These are phyloP conservation scores for Tyrannus savana DNA, from an alignment of 2,113 vertebrate species.

Conservation along the genomic window DNA sequence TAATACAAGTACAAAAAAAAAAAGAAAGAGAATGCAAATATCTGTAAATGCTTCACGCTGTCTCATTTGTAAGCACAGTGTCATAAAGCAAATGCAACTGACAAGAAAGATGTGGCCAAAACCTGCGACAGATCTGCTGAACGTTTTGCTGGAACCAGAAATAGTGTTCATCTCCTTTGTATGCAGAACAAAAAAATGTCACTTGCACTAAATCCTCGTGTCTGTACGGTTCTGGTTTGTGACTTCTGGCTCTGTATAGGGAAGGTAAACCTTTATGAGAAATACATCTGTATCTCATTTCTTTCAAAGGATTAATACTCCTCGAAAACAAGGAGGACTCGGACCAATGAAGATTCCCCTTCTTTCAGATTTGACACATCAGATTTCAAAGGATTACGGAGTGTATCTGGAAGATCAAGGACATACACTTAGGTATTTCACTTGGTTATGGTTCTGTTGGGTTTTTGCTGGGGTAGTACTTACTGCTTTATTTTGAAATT, in stretches of 20 bases:
- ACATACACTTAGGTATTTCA: slow-evolving; percentile 88
- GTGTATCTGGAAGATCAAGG: slow-evolving; percentile 96
- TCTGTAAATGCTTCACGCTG: not conserved
- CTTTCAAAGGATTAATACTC: slow-evolving; percentile 90
- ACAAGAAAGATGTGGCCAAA: not conserved
- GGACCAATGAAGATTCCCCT: slow-evolving; percentile 93
- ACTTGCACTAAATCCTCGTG: not conserved
- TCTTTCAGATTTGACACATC: slow-evolving; percentile 93
- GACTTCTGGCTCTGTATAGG: not conserved
- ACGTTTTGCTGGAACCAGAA: not conserved
- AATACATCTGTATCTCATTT: not conserved
- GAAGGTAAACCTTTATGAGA: not conserved
- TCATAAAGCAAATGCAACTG: not conserved
- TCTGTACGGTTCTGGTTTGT: not conserved
- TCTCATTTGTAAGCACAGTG: not conserved
- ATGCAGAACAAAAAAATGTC: not conserved
- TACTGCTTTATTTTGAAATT: not conserved
- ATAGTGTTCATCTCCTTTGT: not conserved
- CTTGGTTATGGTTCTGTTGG: not conserved
- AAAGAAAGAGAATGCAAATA: not conserved
- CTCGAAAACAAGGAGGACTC: slow-evolving; percentile 93
- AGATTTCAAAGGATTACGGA: slow-evolving; percentile 95
- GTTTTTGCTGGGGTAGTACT: not conserved
- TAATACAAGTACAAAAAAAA: not conserved
- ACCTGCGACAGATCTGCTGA: not conserved